Percentiles rank a stretch among this genome's conserved stretches.
Conservation (phyloP, 2,113 vertebrate species). For the Megaceryle torquata region DNA sequence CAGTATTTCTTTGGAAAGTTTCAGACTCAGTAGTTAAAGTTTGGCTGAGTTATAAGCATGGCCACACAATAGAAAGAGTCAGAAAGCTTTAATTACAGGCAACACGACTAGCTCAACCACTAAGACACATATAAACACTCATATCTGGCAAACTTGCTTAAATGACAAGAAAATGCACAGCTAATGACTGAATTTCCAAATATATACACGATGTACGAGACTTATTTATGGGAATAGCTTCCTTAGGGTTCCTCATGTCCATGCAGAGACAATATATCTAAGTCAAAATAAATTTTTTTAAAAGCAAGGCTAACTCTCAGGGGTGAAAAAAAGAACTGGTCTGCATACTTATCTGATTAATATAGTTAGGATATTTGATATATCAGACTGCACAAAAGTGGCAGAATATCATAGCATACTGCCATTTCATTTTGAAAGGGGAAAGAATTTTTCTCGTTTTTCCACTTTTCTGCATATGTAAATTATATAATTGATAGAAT, state of each 20-base stretch:
- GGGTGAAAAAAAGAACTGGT: fast-evolving
- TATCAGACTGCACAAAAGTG: background rate
- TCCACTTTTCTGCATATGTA: background rate
- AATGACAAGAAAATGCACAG: background rate
- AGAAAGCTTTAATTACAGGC: background rate
- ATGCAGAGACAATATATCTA: background rate
- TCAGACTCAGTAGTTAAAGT: background rate
- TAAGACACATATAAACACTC: background rate
- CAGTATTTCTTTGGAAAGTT: slow-evolving; percentile 18
- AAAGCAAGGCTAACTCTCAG: background rate
- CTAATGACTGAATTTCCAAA: background rate
- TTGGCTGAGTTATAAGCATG: background rate
- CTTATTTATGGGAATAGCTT: background rate
- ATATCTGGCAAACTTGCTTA: background rate
- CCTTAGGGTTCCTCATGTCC: background rate
- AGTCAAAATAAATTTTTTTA: background rate
- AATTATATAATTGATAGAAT: background rate
- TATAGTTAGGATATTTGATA: background rate
- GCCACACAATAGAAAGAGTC: slow-evolving; percentile 13
- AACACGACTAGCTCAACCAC: background rate
- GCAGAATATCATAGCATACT: background rate
- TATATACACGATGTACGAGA: background rate
- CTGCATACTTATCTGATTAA: background rate
- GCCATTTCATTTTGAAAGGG: background rate
- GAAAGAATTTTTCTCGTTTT: background rate